Evolutionary conservation across 2,797 vertebrate species (phyloP).

Genomic region (Sebastes alutus): DNA sequence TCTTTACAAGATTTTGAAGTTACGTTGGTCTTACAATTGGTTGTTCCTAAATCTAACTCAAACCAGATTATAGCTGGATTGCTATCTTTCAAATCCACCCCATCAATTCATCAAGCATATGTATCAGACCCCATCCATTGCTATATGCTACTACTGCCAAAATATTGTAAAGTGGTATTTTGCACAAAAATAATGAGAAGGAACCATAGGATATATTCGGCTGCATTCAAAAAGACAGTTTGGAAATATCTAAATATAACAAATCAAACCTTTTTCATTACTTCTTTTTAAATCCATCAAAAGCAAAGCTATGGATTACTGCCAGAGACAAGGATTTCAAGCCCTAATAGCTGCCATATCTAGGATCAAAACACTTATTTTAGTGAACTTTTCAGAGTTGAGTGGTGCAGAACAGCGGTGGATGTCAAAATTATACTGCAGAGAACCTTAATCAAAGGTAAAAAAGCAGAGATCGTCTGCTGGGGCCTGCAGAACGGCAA

Average conservation of each 20-base stretch:
- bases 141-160: conserved; percentile 26
- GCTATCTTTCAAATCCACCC: conserved; percentile 24
- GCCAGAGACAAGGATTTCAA: conserved; percentile 55
- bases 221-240: conserved; percentile 29
- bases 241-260: conserved; percentile 52
- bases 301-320: conserved; percentile 54
- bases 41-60: conserved; percentile 51
- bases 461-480: conserved; percentile 37
- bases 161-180: not conserved
- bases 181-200: conserved; percentile 30
- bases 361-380: conserved; percentile 69
- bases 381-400: conserved; percentile 61
- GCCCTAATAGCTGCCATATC: conserved; percentile 62
- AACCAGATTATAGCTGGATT: conserved; percentile 44
- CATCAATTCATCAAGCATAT: conserved; percentile 39
- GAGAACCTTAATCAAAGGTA: conserved; percentile 60
- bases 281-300: conserved; percentile 53
- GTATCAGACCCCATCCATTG: conserved; percentile 34
- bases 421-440: conserved; percentile 62
- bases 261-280: conserved; percentile 48
- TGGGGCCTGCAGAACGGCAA: conserved; percentile 28
- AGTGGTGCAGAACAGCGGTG: conserved; percentile 55
- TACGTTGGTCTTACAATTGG: conserved; percentile 17
- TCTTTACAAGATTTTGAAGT: conserved; percentile 48
- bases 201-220: conserved; percentile 3